Evolutionary conservation across 2,888 invertebrate species (phyloP), one percentile per base, ranked within the genome.

Genomic region (Gymnocheta viridis): DNA sequence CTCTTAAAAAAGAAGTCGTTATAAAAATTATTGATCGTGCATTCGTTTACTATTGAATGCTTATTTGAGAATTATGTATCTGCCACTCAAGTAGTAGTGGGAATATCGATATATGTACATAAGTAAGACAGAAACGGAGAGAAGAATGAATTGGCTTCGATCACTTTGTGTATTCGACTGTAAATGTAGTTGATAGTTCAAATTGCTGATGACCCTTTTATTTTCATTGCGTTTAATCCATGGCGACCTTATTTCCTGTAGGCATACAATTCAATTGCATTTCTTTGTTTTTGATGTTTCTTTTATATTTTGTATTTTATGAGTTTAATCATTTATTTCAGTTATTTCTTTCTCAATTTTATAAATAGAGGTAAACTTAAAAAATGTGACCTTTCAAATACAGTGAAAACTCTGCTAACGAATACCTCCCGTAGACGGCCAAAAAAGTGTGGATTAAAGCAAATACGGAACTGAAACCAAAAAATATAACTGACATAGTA

Each of bases 211-310:
- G 82, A 78, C 82, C 82, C 67, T 67, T 78, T 69, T 62, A 44
- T 49, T 19, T 44, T 12, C 2, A 38, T 38, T 62, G 24, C 38
- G 24, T 32, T 66, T 29, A 38, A 38, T 32, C 22, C 51, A n/a
- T 22, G 38, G 35, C 66, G 78, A 78, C 67, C 78, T 72, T 47
- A 82, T 82, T 82, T 82, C 82, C 78, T 78, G 72, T 72, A 54
- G 58, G 19, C 60, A 41, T 41, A 56, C 49, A 69, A 56, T 70
- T 67, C 49, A 72, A 64, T 64, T 70, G 38, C 29, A 38, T 67
- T 67, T 64, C 32, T 14, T 62, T 27, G 9, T 44, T 24, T 66
- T 44, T 51, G 38, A 44, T 54, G 9, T 22, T 12, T n/a, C 17
- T 54, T 35, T 56, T n/a, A n/a, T n/a, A n/a, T 17, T 12, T 35